These are phyloP conservation scores for Polypedilum pembai DNA, from an alignment of 1,140 invertebrate genomes.

Conservation along the genomic window DNA sequence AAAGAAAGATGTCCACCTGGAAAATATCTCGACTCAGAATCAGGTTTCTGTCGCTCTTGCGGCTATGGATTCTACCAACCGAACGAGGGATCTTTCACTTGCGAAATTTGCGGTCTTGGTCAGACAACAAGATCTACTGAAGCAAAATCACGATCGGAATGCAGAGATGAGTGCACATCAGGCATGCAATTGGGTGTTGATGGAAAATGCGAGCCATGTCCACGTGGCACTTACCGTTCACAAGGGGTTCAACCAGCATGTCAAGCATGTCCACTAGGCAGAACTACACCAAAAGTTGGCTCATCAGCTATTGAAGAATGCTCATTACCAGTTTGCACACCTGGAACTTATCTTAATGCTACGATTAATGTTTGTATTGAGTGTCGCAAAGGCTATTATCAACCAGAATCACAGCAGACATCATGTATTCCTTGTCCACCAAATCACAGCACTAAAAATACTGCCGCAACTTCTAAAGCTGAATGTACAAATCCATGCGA, in stretches of 20 bases:
- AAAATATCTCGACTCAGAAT: slow-evolving; percentile 81
- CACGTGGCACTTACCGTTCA: slow-evolving; percentile 80
- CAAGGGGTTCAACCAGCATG: slow-evolving; percentile 84
- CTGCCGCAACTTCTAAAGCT: slow-evolving; percentile 67
- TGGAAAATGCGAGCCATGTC: slow-evolving; percentile 88
- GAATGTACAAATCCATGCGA: slow-evolving; percentile 90
- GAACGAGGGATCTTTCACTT: slow-evolving; percentile 82
- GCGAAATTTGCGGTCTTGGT: slow-evolving; percentile 80
- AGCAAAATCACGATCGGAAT: slow-evolving; percentile 79
- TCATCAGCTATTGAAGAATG: slow-evolving; percentile 83
- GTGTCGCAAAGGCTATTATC: slow-evolving; percentile 89
- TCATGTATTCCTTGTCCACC: slow-evolving; percentile 81
- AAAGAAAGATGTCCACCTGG: slow-evolving; percentile 88
- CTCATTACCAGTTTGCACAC: slow-evolving; percentile 76
- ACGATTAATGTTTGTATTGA: slow-evolving; percentile 75
- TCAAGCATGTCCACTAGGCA: slow-evolving; percentile 74
- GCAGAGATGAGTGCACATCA: slow-evolving; percentile 82
- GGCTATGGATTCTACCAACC: slow-evolving; percentile 92
- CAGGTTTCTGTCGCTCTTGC: slow-evolving; percentile 78
- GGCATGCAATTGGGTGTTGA: slow-evolving; percentile 80
- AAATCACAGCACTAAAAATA: slow-evolving; percentile 82
- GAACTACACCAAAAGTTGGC: slow-evolving; percentile 78
- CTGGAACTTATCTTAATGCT: slow-evolving; percentile 75
- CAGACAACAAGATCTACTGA: slow-evolving; percentile 89
- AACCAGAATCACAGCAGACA: slow-evolving; percentile 82